Evolutionary conservation across 2,113 vertebrate species (phyloP).

Genomic region (Thinocorus orbignyianus): DNA sequence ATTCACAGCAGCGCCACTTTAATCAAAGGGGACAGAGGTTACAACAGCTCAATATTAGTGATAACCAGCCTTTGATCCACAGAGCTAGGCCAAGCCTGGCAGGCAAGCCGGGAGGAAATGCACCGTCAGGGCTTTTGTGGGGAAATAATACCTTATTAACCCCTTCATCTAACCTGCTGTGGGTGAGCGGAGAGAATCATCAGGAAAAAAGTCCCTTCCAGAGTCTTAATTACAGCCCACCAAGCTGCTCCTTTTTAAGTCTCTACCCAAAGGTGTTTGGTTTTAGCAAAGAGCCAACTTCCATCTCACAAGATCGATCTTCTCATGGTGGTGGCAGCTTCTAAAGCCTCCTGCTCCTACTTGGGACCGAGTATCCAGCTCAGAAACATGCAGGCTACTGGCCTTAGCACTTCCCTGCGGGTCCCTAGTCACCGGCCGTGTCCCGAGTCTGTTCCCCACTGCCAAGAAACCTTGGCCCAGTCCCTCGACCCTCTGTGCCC

Average conservation of each 20-base stretch:
- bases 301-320: not conserved
- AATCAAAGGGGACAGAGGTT: conserved; percentile 94
- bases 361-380: not conserved
- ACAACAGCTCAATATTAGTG: conserved; percentile 92
- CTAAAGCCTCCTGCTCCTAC: not conserved
- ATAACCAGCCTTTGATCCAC: conserved; percentile 92
- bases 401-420: not conserved
- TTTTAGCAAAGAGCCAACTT: not conserved
- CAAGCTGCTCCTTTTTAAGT: not conserved
- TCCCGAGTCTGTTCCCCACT: not conserved
- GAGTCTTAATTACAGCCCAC: conserved; percentile 8
- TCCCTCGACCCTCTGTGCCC: not conserved
- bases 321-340: not conserved
- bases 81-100: conserved; percentile 79
- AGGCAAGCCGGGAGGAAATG: conserved; percentile 83
- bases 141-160: conserved; percentile 88
- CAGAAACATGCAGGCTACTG: rapidly evolving
- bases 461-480: rapidly evolving
- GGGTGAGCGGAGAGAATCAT: conserved; percentile 4
- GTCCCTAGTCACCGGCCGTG: rapidly evolving
- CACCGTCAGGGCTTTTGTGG: conserved; percentile 87
- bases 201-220: not conserved
- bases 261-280: not conserved
- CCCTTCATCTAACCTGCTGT: conserved; percentile 68
- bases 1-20: conserved; percentile 79